Evolutionary conservation across 2,888 invertebrate species (phyloP), one percentile per base, ranked within the genome.

Genomic region (Exocentrus adspersus): DNA sequence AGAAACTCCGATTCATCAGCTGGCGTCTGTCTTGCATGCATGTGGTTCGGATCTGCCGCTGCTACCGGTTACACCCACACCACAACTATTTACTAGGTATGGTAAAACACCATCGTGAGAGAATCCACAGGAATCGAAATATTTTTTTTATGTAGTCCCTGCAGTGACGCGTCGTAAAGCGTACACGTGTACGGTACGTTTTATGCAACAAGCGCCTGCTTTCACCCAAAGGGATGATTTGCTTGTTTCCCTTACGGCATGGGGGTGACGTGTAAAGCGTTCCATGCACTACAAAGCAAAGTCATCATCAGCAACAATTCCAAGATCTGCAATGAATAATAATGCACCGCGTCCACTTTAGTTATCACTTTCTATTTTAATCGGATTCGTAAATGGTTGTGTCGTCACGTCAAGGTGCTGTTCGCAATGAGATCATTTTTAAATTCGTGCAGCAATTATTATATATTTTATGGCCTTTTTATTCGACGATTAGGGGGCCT

Each of bases 61-160:
- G n/a, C n/a, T n/a, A n/a, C 58, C 59, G 51, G 50, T 58, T 61
- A 16, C 41, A 52, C 51, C 50, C 48, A 45, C 53, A 53, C 17
- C 28, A 24, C 16, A 10, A 16, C 41, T 41, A 42, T 28, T 56
- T 46, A n/a, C n/a, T n/a, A n/a, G n/a, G n/a, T n/a, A n/a, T n/a
- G n/a, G n/a, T n/a, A n/a, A n/a, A n/a, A n/a, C n/a, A n/a, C n/a
- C n/a, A n/a, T n/a, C n/a, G 46, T 57, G 57, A 46, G 57, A 57
- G 57, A 57, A 57, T 57, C 46, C 20, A 32, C 45, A 46, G 46
- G n/a, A n/a, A n/a, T n/a, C n/a, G n/a, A n/a, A n/a, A n/a, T n/a
- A n/a, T n/a, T n/a, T n/a, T n/a, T n/a, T n/a, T n/a, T n/a, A n/a
- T n/a, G n/a, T n/a, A n/a, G n/a, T n/a, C n/a, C n/a, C n/a, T n/a